Base-by-base conservation (phyloP, 2,888 invertebrate genomes). In the Morpho helenor region DNA sequence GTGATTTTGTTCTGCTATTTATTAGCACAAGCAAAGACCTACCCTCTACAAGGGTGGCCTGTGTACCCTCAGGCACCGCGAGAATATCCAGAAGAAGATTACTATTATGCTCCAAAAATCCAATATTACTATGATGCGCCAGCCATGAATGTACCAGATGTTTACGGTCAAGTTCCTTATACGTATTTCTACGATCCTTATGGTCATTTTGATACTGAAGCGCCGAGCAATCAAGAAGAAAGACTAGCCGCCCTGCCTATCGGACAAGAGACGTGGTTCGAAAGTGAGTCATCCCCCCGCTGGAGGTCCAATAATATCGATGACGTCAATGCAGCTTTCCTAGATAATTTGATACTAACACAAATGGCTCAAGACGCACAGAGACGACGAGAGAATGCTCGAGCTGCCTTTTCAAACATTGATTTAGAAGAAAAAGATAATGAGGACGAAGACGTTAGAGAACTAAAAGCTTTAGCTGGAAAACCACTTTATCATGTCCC, bases 261-360 rank as follows among this genome's bases (percentile, higher is more conserved):
- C 39, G 93, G 93, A n/a, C 93, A 94, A 71, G 94, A 94, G 74
- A 93, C 93, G 10, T 92, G 93, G 87, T 94, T 92, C 66, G 93
- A 93, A 74, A 92, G 89, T 64, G 92, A 92, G 63, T 72, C 80
- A 55, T 74, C 79, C 61, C 84, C 85, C 57, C 83, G 77, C 64
- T 91, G 86, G 87, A 83, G 81, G 57, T 72, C 82, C 56, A 87
- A 78, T 69, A 85, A 87, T 61, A 79, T 83, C 49, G 91, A 91
- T 79, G 89, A 83, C 77, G 91, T 87, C 74, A 94, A 92, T 75
- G 93, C 93, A 56, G 93, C 93, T 52, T 94, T 94, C 76, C 84
- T 94, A 57, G 93, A 94, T 71, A 94, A 94, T 74, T 82, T 94
- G 62, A 93, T 94, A 68, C 87, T 93, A 64, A 92, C 93, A 2